A percentile compares a stretch with the other conserved stretches of the same genome.
phyloP scores from a whole-genome alignment of 2,797 vertebrate species.

The Trachurus trachurus region DNA sequence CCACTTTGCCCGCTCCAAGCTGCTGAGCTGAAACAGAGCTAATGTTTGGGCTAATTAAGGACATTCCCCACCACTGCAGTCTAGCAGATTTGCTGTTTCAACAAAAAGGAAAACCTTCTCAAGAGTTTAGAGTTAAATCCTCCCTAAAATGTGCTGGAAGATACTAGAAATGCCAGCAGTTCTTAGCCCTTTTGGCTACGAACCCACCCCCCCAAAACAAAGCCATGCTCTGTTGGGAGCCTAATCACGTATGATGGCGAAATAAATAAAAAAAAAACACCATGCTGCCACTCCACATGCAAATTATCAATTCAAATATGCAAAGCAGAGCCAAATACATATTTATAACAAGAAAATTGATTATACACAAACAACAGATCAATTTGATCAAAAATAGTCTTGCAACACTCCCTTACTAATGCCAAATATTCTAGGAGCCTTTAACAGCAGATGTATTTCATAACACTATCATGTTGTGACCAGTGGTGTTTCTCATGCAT shows the following conservation, averaged over 20 bases:
- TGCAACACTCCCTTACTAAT: not conserved
- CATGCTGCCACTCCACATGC: not conserved
- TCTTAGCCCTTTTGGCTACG: slow-evolving; percentile 24
- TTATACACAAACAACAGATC: not conserved
- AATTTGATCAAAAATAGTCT: not conserved
- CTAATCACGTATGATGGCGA: slow-evolving; percentile 4
- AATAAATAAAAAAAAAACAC: slow-evolving; percentile 13
- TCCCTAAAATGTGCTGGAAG: slow-evolving; percentile 52
- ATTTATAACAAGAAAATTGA: not conserved
- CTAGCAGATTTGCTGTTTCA: slow-evolving; percentile 47
- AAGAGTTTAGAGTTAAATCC: slow-evolving; percentile 55
- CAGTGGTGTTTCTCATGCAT: not conserved
- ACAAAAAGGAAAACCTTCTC: slow-evolving; percentile 58
- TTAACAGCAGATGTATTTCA: not conserved
- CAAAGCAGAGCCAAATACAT: not conserved
- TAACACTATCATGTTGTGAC: not conserved
- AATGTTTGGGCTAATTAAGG: slow-evolving; percentile 76
- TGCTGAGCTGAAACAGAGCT: slow-evolving; percentile 64
- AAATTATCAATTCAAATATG: not conserved
- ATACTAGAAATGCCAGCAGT: slow-evolving; percentile 29
- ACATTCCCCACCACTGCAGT: slow-evolving; percentile 53
- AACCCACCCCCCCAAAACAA: slow-evolving; percentile 18
- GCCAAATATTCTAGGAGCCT: not conserved
- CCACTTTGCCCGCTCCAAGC: slow-evolving; percentile 42
- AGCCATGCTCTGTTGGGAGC: slow-evolving; percentile 17